phyloP scores from a whole-genome alignment of 2,797 vertebrate species.

The Hoplostethus mediterraneus region DNA sequence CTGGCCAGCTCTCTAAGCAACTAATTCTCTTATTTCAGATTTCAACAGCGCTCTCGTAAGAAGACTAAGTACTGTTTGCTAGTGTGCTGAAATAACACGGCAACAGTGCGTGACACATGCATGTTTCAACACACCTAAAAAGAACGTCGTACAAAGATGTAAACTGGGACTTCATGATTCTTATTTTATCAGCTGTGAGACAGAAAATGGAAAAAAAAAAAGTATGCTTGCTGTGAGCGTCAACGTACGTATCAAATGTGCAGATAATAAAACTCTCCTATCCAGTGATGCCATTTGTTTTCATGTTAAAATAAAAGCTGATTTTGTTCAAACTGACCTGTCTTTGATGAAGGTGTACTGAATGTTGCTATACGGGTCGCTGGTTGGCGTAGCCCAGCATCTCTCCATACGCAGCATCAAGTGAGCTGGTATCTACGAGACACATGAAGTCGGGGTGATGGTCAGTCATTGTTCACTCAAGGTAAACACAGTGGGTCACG shows the following conservation, averaged over 20 bases:
- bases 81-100: constrained; percentile 47
- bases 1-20: constrained; percentile 66
- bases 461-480: constrained; percentile 14
- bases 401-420: constrained; percentile 83
- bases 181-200: constrained; percentile 2
- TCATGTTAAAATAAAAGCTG: not conserved
- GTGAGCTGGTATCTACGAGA: constrained; percentile 80
- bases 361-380: constrained; percentile 83
- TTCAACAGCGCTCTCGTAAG: constrained; percentile 67
- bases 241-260: not conserved
- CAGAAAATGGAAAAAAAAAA: not conserved
- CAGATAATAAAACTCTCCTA: not conserved
- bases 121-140: constrained; percentile 13
- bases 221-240: too few species aligned
- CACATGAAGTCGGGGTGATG: not conserved
- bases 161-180: too few species aligned
- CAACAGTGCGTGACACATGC: not conserved
- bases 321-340: constrained; percentile 68
- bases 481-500: constrained; percentile 1
- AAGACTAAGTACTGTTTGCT: constrained; percentile 42
- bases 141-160: not conserved
- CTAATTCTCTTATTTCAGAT: constrained; percentile 77
- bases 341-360: constrained; percentile 86
- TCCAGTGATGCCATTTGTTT: too few species aligned
- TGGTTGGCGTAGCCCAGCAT: constrained; percentile 86